These are phyloP conservation scores for Andrena chrysosceles DNA, from an alignment of 2,888 invertebrate species.

Conservation along the genomic window DNA sequence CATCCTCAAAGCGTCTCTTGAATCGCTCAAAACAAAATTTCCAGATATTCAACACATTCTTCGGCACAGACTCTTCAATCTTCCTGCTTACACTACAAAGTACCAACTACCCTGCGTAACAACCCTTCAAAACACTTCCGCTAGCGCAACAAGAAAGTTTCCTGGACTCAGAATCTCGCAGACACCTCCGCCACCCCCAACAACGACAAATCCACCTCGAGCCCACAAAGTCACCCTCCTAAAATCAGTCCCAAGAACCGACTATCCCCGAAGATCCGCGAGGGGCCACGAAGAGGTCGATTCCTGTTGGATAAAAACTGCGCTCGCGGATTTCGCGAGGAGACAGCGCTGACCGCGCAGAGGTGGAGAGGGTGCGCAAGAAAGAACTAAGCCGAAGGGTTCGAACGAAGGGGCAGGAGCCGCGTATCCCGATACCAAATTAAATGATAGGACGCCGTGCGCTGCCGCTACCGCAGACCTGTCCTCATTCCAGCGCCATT, in stretches of 20 bases:
- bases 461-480: constrained; percentile 69
- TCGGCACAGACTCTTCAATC: too few species aligned
- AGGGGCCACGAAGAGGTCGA: constrained; percentile 28
- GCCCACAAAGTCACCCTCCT: background rate
- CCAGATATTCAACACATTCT: too few species aligned
- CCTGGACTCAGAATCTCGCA: too few species aligned
- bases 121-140: too few species aligned
- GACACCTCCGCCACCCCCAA: too few species aligned
- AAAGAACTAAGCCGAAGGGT: constrained; percentile 40
- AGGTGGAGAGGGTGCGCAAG: constrained; percentile 29
- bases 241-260: background rate
- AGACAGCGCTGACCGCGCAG: constrained; percentile 19
- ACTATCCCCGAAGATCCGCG: background rate
- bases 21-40: too few species aligned
- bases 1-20: too few species aligned
- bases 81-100: too few species aligned
- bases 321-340: constrained; percentile 35
- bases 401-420: constrained; percentile 49
- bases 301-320: constrained; percentile 32
- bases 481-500: constrained; percentile 81
- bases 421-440: constrained; percentile 73
- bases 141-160: too few species aligned
- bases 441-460: constrained; percentile 71
- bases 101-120: too few species aligned
- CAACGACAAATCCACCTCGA: too few species aligned